These are phyloP conservation scores for Orcinus orca DNA, from an alignment of 2,113 vertebrate genomes.

Conservation along the genomic window DNA sequence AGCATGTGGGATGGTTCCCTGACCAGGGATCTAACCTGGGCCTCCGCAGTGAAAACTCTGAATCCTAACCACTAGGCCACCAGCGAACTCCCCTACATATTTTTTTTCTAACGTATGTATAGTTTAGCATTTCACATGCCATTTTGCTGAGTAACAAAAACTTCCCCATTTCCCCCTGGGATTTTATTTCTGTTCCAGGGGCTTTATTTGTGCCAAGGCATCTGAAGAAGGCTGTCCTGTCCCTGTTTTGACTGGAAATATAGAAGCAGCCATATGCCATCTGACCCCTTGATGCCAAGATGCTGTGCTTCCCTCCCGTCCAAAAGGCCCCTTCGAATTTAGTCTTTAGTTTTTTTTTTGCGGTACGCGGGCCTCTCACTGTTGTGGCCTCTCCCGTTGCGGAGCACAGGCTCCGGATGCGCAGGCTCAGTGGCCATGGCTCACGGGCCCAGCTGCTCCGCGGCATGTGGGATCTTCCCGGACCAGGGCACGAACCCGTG, in stretches of 20 bases:
- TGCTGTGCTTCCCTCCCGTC: background rate
- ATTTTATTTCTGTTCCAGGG: background rate
- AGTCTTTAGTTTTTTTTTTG: background rate
- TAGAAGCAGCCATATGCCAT: accelerated
- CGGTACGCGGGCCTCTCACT: too few relatives aligned
- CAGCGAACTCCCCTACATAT: background rate
- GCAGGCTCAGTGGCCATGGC: too few relatives aligned
- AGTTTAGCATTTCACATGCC: background rate
- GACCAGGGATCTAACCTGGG: background rate
- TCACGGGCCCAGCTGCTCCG: too few relatives aligned
- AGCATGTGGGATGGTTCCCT: background rate
- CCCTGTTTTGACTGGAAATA: background rate
- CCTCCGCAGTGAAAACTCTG: background rate
- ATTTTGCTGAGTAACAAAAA: background rate
- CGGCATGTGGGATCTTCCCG: too few relatives aligned
- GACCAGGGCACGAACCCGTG: too few relatives aligned
- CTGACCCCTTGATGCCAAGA: background rate
- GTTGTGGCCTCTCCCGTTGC: too few relatives aligned
- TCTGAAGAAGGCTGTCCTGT: background rate
- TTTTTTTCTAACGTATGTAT: background rate
- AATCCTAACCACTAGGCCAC: background rate
- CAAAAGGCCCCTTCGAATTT: background rate
- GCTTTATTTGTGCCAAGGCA: background rate
- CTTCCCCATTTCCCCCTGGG: background rate
- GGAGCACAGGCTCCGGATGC: too few relatives aligned